Evolutionary conservation across 2,888 invertebrate genomes (phyloP), one percentile per base, ranked within the genome.

Genomic region (Blomia tropicalis): DNA sequence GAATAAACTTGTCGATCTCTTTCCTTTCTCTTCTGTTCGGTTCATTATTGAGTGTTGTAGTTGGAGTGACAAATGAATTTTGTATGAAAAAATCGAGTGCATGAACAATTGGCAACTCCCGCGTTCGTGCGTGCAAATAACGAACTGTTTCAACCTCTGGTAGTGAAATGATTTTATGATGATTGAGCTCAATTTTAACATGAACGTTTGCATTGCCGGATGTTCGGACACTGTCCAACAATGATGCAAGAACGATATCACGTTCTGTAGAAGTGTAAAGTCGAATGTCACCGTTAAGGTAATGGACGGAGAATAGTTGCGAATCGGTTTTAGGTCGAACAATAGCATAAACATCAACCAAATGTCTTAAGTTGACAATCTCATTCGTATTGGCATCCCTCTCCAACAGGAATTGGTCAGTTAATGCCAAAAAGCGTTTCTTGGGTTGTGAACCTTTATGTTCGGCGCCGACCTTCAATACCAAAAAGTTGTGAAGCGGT

Each of bases 161-260:
- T 27, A 91, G 87, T 66, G 93, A 80, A 63, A 96, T 80, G 72
- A 85, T 84, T 0, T 90, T 90, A 65, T 92, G 79, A 58, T 87
- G 82, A 23, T 91, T 89, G 36, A 80, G 80, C 64, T 79, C 80
- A 78, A 91, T 90, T 64, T 87, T 84, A 19, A 96, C 88, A 75
- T 93, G 92, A 2, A 95, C 88, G 76, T 96, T 92, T 70, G 88
- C 82, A 75, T 98, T 98, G 0, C 98, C 96, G 41, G 93, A 89
- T 1, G 93, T 91, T 65, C 98, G 79, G 17, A 95, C 93, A 36
- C 95, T 93, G 76, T 99, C 98, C 69, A 99, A 75, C 54, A 99
- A 75, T 0, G 96, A 92, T 0, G 98, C 95, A 65, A 99, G 75
- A 64, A 99, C 75, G 0, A 95, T 87, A 75, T 98, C 98, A 69